phyloP scores from a whole-genome alignment of 2,113 vertebrate species.

The Stigmatopora argus region DNA sequence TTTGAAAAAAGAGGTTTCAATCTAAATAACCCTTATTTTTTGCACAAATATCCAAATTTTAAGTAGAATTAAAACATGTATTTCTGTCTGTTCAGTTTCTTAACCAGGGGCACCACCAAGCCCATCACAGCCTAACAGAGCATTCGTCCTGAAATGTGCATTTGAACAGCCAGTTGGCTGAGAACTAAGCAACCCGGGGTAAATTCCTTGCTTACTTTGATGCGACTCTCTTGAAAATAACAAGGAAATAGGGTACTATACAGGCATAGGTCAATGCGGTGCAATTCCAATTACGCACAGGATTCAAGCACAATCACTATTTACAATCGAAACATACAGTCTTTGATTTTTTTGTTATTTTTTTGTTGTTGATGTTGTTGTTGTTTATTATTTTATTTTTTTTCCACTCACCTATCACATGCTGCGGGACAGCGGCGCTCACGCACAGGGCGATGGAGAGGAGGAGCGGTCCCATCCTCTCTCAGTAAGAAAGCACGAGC shows the following conservation, averaged over 20 bases:
- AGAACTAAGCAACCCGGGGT: not conserved
- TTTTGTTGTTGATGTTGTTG: not conserved
- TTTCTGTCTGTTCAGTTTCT: not conserved
- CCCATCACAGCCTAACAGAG: constrained; percentile 4
- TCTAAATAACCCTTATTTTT: not conserved
- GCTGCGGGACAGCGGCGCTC: constrained; percentile 69
- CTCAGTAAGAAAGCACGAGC: constrained; percentile 24
- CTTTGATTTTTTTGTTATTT: constrained; percentile 23
- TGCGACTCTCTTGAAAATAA: not conserved
- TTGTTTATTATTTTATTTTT: constrained; percentile 20
- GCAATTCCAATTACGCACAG: constrained; percentile 5
- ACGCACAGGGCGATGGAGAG: constrained; percentile 64
- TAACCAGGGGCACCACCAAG: constrained; percentile 8
- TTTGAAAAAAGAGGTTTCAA: not conserved
- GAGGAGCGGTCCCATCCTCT: constrained; percentile 72
- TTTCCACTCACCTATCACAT: constrained; percentile 66
- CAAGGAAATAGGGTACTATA: not conserved
- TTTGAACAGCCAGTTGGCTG: not conserved
- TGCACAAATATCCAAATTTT: constrained; percentile 7
- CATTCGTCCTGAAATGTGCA: not conserved
- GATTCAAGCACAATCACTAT: not conserved
- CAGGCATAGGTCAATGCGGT: not conserved
- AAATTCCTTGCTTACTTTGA: not conserved
- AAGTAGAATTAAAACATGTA: not conserved
- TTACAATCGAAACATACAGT: not conserved